phyloP scores from a whole-genome alignment of 2,113 vertebrate genomes.

The Psephotus haematonotus region DNA sequence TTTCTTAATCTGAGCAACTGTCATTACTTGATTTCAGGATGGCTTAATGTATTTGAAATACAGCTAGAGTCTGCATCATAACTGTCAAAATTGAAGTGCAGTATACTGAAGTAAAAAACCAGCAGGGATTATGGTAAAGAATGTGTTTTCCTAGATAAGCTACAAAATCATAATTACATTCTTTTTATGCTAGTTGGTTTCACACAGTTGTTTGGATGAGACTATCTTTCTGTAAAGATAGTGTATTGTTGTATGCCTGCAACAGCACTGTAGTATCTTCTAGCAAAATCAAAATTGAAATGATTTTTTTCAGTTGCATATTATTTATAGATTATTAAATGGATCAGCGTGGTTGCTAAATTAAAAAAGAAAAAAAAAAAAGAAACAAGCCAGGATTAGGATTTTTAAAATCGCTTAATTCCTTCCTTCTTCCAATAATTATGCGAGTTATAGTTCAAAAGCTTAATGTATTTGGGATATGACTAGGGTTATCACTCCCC shows the following conservation, averaged over 20 bases:
- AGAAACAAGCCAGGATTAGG: not conserved
- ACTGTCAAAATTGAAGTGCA: conserved; percentile 23
- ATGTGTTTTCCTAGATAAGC: not conserved
- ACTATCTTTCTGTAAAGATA: not conserved
- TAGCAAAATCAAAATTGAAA: not conserved
- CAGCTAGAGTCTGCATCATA: not conserved
- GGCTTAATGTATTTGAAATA: conserved; percentile 31
- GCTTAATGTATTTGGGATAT: not conserved
- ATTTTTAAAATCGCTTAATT: not conserved
- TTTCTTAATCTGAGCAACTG: not conserved
- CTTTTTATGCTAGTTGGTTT: not conserved
- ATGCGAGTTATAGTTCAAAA: not conserved
- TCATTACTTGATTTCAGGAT: not conserved
- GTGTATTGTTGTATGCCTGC: not conserved
- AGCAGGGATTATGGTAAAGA: not conserved
- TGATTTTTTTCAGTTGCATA: not conserved
- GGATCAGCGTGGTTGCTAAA: not conserved
- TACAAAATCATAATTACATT: conserved; percentile 7
- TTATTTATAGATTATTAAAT: not conserved
- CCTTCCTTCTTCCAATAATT: not conserved
- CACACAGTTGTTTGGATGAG: not conserved
- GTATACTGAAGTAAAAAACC: not conserved
- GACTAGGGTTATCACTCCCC: not conserved
- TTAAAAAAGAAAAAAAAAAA: not conserved
- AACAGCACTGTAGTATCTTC: not conserved